Percentiles rank a stretch among this genome's conserved stretches.
Evolutionary conservation across 2,888 invertebrate genomes (phyloP).

Genomic region (Tipula confusa): DNA sequence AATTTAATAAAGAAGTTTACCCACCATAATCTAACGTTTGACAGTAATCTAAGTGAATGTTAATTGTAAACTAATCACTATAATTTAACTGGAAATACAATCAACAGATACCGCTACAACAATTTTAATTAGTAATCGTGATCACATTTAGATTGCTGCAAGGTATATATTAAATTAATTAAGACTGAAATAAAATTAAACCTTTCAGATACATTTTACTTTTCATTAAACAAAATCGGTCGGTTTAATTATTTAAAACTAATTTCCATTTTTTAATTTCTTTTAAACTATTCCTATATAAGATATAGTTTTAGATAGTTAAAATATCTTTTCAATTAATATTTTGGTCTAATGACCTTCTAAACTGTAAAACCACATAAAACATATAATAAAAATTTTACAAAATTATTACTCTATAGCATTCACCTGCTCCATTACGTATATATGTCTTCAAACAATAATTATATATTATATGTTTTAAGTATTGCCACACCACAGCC

Average conservation of each 20-base stretch:
- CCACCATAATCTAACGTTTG: too few species aligned
- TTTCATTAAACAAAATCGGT: neutral
- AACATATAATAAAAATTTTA: neutral
- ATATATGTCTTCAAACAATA: neutral
- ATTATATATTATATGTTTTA: neutral
- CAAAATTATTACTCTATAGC: neutral
- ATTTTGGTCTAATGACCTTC: neutral
- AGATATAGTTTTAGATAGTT: too few species aligned
- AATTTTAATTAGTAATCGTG: neutral
- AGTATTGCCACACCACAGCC: neutral
- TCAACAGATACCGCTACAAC: too few species aligned
- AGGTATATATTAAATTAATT: neutral
- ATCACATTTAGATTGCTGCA: neutral
- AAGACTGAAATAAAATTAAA: neutral
- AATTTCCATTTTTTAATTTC: neutral
- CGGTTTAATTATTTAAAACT: neutral
- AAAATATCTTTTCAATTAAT: neutral
- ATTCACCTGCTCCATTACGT: neutral
- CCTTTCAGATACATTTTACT: too few species aligned
- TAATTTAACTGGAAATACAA: neutral
- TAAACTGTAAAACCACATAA: neutral
- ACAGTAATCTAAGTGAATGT: too few species aligned
- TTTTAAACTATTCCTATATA: neutral
- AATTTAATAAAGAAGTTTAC: too few species aligned
- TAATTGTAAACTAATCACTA: too few species aligned